Conservation (phyloP, 2,888 invertebrate species). For the Drosophila prolongata region DNA sequence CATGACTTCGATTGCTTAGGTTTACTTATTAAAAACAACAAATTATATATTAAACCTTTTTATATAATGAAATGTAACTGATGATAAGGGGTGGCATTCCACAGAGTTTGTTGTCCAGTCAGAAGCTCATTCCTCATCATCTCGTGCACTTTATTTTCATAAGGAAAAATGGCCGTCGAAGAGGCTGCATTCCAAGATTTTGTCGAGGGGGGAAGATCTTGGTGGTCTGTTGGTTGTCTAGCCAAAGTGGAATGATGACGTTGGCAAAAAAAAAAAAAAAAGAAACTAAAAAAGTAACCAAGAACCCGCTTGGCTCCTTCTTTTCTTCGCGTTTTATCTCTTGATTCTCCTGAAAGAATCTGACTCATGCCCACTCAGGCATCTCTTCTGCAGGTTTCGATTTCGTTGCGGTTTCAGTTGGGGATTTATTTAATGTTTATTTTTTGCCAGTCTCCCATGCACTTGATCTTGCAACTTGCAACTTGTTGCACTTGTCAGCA, state of each 20-base stretch:
- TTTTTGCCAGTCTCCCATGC: conserved; percentile 20
- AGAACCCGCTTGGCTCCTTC: conserved; percentile 28
- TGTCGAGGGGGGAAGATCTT: conserved; percentile 28
- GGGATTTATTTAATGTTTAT: conserved; percentile 24
- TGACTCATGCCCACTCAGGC: conserved; percentile 3
- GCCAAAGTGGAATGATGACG: conserved; percentile 53
- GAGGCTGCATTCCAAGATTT: conserved; percentile 35
- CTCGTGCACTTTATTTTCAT: conserved; percentile 10
- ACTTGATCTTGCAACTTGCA: conserved; percentile 50
- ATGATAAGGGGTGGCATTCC: conserved; percentile 13
- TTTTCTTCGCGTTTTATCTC: background rate
- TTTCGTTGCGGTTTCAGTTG: conserved; percentile 58
- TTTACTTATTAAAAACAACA: too few relatives aligned
- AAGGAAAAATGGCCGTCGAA: conserved; percentile 40
- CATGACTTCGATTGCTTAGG: too few relatives aligned
- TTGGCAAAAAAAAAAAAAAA: conserved; percentile 27
- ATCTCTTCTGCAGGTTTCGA: conserved; percentile 39
- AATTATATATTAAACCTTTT: too few relatives aligned
- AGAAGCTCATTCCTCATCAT: conserved; percentile 4
- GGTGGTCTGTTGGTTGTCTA: conserved; percentile 69
- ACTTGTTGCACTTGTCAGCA: conserved; percentile 45
- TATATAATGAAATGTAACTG: too few relatives aligned
- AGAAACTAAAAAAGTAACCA: background rate
- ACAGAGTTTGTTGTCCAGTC: conserved; percentile 5
- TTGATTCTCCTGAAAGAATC: conserved; percentile 17